Evolutionary conservation across 2,113 vertebrate genomes (phyloP).

Genomic region (Rhynchomys soricoides): DNA sequence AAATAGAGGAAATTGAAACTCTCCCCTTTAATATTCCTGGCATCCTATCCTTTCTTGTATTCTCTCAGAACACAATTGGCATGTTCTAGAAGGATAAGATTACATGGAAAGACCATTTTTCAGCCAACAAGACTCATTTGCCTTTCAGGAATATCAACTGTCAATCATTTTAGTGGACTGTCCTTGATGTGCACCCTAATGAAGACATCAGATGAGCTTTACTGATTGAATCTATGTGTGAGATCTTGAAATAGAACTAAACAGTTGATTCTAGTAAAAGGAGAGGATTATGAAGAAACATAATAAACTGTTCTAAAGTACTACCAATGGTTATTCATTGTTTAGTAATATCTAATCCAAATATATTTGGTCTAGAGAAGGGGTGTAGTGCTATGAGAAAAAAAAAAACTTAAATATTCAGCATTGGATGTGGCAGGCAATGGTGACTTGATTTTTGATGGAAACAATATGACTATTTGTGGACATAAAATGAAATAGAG

Average conservation of each 20-base stretch:
- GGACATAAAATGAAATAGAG: background rate
- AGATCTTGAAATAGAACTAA: background rate
- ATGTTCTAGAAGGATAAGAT: background rate
- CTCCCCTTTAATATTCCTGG: background rate
- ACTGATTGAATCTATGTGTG: background rate
- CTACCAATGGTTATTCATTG: background rate
- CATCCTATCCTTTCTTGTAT: background rate
- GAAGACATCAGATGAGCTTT: background rate
- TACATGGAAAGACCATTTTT: background rate
- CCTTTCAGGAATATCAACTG: background rate
- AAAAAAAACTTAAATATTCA: background rate
- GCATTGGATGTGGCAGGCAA: background rate
- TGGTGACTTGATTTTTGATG: background rate
- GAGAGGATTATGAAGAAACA: background rate
- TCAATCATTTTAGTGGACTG: background rate
- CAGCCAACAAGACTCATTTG: background rate
- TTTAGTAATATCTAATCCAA: background rate
- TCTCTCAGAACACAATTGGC: background rate
- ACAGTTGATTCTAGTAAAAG: background rate
- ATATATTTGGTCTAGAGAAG: background rate
- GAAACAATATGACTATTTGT: background rate
- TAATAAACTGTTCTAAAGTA: background rate
- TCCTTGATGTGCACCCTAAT: background rate
- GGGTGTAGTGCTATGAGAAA: background rate
- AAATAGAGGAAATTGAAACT: background rate